Evolutionary conservation across 2,113 vertebrate genomes (phyloP).

Genomic region (Chionomys nivalis): DNA sequence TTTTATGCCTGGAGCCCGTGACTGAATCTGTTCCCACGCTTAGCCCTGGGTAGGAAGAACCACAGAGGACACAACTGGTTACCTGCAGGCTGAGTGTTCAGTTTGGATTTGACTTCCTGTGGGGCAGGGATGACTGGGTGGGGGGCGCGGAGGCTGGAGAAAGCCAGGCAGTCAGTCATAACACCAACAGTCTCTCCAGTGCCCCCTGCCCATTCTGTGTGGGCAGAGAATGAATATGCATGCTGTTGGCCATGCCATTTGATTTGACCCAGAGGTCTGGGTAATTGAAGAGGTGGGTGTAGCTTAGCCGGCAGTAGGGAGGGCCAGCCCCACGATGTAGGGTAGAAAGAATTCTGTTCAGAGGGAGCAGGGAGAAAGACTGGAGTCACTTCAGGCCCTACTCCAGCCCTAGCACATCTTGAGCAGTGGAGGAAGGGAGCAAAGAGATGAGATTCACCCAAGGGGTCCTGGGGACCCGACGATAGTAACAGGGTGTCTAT

Average conservation of each 20-base stretch:
- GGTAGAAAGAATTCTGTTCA: neutral
- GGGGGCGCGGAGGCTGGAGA: rapidly evolving
- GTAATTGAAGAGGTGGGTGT: neutral
- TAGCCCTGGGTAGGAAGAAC: neutral
- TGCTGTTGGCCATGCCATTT: neutral
- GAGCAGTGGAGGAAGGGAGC: neutral
- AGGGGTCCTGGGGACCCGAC: neutral
- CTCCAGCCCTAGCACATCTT: neutral
- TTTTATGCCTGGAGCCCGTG: neutral
- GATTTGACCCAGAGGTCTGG: neutral
- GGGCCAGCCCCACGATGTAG: too few species aligned
- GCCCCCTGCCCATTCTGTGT: neutral
- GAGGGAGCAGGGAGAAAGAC: neutral
- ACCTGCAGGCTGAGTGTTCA: neutral
- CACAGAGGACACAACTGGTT: neutral
- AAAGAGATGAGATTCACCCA: neutral
- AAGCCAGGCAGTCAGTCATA: neutral
- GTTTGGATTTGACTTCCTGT: neutral
- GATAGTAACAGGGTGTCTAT: neutral
- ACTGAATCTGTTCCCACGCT: too few species aligned
- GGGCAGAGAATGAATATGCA: neutral
- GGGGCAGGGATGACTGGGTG: rapidly evolving
- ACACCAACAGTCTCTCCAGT: neutral
- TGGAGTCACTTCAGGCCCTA: neutral
- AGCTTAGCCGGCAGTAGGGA: neutral